phyloP scores from a whole-genome alignment of 2,797 vertebrate genomes.

The Micrastur ruficollis region DNA sequence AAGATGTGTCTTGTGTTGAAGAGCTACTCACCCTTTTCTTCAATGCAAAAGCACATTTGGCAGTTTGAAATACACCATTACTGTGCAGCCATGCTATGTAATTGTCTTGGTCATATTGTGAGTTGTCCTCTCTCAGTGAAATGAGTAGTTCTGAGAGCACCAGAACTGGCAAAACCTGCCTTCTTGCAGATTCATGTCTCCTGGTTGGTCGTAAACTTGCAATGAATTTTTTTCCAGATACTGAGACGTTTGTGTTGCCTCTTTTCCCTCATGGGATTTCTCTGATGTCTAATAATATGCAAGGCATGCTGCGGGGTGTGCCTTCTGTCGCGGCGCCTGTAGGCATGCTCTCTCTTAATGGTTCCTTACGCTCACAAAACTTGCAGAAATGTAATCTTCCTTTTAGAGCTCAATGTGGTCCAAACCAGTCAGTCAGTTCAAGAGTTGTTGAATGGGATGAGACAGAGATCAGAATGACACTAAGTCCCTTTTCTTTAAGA shows the following conservation, averaged over 20 bases:
- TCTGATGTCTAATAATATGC: neutral
- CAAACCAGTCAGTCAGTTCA: neutral
- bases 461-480: neutral
- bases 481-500: neutral
- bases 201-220: neutral
- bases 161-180: neutral
- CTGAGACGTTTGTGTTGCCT: neutral
- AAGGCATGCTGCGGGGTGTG: neutral
- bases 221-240: neutral
- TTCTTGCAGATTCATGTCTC: neutral
- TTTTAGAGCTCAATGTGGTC: neutral
- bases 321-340: neutral
- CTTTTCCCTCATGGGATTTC: neutral
- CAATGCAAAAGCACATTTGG: neutral
- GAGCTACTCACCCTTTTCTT: neutral
- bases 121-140: neutral
- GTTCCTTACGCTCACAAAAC: neutral
- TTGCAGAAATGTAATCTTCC: neutral
- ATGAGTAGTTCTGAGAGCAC: neutral
- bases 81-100: neutral
- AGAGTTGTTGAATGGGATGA: neutral
- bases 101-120: neutral
- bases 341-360: neutral
- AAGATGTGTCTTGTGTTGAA: neutral
- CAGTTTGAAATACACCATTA: neutral